Evolutionary conservation across 2,113 vertebrate genomes (phyloP).

Genomic region (Sturnus vulgaris): DNA sequence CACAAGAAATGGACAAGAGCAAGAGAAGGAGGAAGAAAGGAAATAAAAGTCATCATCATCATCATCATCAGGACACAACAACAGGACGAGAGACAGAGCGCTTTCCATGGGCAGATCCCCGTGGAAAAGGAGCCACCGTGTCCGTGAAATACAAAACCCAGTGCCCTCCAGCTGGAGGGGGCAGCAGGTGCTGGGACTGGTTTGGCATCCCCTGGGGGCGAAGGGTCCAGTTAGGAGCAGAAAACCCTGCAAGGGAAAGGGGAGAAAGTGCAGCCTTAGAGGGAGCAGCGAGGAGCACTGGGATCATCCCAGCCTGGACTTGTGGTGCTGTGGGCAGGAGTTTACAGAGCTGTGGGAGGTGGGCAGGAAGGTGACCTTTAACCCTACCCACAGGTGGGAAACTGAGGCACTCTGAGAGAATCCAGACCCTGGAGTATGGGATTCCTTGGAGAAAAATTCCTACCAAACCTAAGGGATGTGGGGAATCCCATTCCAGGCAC

Average conservation of each 20-base stretch:
- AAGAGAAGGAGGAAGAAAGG: slow-evolving; percentile 24
- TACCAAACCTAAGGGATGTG: background rate
- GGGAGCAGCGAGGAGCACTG: background rate
- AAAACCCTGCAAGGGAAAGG: slow-evolving; percentile 74
- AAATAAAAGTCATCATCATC: slow-evolving; percentile 37
- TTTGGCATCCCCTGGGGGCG: slow-evolving; percentile 51
- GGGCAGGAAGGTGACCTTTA: background rate
- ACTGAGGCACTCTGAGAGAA: background rate
- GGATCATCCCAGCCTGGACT: background rate
- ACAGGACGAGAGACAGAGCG: slow-evolving; percentile 65
- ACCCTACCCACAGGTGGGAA: background rate
- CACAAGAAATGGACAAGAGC: slow-evolving; percentile 21
- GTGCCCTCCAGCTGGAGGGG: slow-evolving; percentile 14
- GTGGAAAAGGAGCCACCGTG: slow-evolving; percentile 52
- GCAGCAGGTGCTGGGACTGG: slow-evolving; percentile 25
- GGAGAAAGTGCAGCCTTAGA: slow-evolving; percentile 10
- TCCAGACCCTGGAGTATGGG: background rate
- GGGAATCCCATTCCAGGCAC: background rate
- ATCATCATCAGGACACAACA: slow-evolving; percentile 63
- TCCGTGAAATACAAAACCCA: slow-evolving; percentile 58
- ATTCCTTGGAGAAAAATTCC: background rate
- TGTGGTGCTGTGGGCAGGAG: accelerated
- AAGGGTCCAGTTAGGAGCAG: slow-evolving; percentile 73
- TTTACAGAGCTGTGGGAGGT: background rate
- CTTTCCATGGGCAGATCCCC: slow-evolving; percentile 54